Base-by-base conservation (phyloP, 2,888 invertebrate genomes). In the Thymelicus acteon region DNA sequence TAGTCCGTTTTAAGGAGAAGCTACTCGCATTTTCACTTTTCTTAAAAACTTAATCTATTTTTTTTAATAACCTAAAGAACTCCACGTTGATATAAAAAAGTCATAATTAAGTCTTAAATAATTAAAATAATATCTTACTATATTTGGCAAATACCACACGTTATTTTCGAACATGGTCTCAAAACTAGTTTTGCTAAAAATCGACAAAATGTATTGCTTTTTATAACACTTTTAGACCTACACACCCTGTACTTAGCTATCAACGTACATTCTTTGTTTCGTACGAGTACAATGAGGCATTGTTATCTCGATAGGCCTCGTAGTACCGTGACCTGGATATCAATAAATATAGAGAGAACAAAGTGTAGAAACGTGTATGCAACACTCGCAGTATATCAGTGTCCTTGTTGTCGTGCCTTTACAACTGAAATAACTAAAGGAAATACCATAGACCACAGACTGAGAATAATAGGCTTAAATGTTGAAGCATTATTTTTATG, bases 351-450 rank as follows among this genome's bases (percentile, higher is more conserved):
- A 65, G 60, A 52, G 52, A 64, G 69, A 70, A 64, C 60, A 60
- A 65, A 71, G 71, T 71, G 71, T 71, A 71, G 71, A 71, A 71
- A 65, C 65, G 71, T 71, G 71, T 65, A 71, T 71, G 71, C 65
- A 65, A 65, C 60, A 60, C 60, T 60, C 63, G 65, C 65, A 65
- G 60, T 71, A 60, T 71, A 65, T 71, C 54, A 65, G 48, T 65
- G 65, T 64, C 60, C 70, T 60, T 71, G 70, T 65, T 70, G 64
- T 70, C 24, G 58, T 65, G 31, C 15, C 65, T 71, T 71, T 54
- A 71, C 70, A 63, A 65, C 60, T 71, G 60, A 58, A 44, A 52
- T 40, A 31, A 31, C 31, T 31, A 64, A 69, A 10, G 19, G 62
- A 68, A 49, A 70, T 71, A 58, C 60, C 57, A 10, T 12, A n/a